Conservation (phyloP, 2,113 vertebrate genomes). For the Rhombomys opimus region DNA sequence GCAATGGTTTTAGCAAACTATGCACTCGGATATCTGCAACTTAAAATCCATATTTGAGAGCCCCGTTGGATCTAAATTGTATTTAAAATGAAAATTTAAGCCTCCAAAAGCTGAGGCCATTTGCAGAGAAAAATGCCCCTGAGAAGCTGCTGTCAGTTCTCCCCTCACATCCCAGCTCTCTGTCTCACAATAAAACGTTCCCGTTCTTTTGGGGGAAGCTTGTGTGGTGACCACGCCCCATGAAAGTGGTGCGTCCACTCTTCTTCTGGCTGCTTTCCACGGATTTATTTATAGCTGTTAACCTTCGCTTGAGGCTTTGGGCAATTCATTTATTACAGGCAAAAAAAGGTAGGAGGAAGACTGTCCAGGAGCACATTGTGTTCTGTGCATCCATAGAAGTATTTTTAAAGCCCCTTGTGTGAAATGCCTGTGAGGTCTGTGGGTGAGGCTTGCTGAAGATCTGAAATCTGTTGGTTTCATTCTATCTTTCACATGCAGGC, state of each 20-base stretch:
- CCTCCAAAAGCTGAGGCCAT: background rate
- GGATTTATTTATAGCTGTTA: constrained; percentile 73
- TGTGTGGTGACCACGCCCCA: background rate
- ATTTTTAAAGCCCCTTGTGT: constrained; percentile 26
- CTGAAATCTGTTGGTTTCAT: background rate
- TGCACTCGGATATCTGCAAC: constrained; percentile 59
- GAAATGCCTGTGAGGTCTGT: background rate
- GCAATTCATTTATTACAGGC: constrained; percentile 58
- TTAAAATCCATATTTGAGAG: constrained; percentile 57
- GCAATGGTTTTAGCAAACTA: constrained; percentile 44
- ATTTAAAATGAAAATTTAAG: constrained; percentile 59
- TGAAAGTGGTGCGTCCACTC: background rate
- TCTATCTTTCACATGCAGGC: background rate
- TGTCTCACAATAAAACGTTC: background rate
- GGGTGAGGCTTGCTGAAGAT: background rate
- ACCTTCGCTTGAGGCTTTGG: constrained; percentile 61
- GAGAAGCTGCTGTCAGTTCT: constrained; percentile 36
- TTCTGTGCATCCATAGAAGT: background rate
- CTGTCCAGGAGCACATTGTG: constrained; percentile 55
- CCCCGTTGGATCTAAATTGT: constrained; percentile 28
- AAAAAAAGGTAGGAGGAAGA: constrained; percentile 52
- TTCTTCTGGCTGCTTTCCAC: constrained; percentile 53
- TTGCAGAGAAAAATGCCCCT: constrained; percentile 1
- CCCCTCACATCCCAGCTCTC: background rate
- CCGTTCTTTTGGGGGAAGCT: constrained; percentile 13